Conservation (phyloP, 2,113 vertebrate species). For the Prionailurus viverrinus region DNA sequence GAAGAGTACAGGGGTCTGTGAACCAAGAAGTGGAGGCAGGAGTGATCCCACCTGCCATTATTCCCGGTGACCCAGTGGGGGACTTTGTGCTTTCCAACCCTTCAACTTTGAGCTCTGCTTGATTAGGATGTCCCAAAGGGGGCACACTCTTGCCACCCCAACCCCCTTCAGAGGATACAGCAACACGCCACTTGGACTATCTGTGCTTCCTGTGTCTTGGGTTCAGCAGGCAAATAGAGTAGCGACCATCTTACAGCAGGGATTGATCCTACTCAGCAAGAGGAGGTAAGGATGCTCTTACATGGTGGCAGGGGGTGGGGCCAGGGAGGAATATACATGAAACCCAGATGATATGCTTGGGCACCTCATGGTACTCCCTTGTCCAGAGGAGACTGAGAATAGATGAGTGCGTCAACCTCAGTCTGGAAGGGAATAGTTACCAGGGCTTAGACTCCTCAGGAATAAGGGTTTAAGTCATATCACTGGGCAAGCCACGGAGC, state of each 20-base stretch:
- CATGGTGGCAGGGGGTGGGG: not conserved
- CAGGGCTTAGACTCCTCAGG: not conserved
- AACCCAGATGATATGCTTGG: not conserved
- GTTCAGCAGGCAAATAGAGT: not conserved
- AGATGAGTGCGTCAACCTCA: not conserved
- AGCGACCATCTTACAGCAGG: not conserved
- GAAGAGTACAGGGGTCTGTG: not conserved
- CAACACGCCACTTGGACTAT: not conserved
- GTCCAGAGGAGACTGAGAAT: not conserved
- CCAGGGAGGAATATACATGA: not conserved
- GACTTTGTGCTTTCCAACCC: not conserved
- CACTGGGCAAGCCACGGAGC: not conserved
- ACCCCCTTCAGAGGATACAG: constrained; percentile 18
- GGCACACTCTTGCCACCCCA: not conserved
- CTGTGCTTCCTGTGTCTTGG: not conserved
- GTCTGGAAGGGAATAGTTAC: not conserved
- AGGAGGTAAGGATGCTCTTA: not conserved
- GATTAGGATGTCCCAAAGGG: not conserved
- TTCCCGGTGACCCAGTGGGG: not conserved
- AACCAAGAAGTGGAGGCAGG: not conserved
- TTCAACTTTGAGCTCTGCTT: not conserved
- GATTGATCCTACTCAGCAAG: not conserved
- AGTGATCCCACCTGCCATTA: not conserved
- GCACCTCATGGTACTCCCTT: not conserved
- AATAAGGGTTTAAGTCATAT: not conserved